Evolutionary conservation across 2,113 vertebrate genomes (phyloP), one percentile per base, ranked within the genome.

Genomic region (Crotophaga sulcirostris): DNA sequence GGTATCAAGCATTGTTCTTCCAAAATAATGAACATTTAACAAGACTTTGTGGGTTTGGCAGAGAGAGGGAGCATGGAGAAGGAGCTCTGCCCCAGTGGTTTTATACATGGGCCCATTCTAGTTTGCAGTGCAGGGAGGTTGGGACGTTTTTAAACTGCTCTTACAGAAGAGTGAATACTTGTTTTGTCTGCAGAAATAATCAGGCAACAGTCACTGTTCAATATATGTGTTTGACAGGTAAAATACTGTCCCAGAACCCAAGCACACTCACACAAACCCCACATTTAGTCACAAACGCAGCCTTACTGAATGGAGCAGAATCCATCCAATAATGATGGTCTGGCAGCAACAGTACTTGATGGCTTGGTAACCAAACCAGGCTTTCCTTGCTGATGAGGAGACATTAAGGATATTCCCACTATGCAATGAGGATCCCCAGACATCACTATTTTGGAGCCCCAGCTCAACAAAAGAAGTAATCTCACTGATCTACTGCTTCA

Each of bases 201-300:
- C 44, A 52, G 66, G 58, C 33, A 58, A 23, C 29, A 38, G 28
- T 20, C 16, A 3, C 31, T 54, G 45, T 7, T 28, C 24, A 54
- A 16, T 13, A 55, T 13, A 25, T 55, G 34, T 13, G 13, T 6
- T 8, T 6, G 13, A 25, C 82, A 91, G 62, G 47, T 33, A 49
- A 42, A 76, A 59, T 5, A 33, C 38, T 34, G 59, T 45, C 45
- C 38, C 29, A 6, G 12, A 26, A 19, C 29, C n/a, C 52, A 64
- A 70, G 8, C 36, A 40, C 20, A 4, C 14, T 11, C 90, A 83
- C 33, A 40, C 17, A 19, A 87, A 26, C 34, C 36, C 49, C 77
- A 25, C 17, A 3, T 11, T 47, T 16, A 66, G 44, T n/a, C 36
- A 40, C 2, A 24, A 1, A 20, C 3, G 6, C 1, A 11, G 9